These are phyloP conservation scores for Lasioglossum vierecki DNA, from an alignment of 2,888 invertebrate genomes.

Conservation along the genomic window DNA sequence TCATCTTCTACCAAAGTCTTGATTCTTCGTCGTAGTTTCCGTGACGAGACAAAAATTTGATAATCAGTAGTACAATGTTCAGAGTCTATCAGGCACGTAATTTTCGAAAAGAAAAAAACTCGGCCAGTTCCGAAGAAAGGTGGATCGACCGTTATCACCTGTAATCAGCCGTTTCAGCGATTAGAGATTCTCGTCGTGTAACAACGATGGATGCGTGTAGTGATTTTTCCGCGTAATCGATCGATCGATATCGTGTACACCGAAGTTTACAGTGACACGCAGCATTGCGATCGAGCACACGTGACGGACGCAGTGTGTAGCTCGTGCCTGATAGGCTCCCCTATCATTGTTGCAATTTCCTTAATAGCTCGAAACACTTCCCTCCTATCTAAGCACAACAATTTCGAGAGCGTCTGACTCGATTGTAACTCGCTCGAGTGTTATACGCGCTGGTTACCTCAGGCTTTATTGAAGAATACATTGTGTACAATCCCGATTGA, in stretches of 20 bases:
- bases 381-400: background rate
- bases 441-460: background rate
- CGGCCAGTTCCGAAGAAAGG: background rate
- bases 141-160: background rate
- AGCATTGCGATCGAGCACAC: background rate
- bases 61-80: background rate
- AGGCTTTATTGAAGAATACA: background rate
- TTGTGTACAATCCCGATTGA: too few relatives aligned
- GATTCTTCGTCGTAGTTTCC: background rate
- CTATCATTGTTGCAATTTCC: slow-evolving; percentile 1
- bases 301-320: background rate
- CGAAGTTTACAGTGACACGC: background rate
- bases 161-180: background rate
- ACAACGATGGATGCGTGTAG: background rate
- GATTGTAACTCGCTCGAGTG: background rate
- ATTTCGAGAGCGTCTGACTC: background rate
- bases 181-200: background rate
- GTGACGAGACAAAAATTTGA: background rate
- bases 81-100: background rate
- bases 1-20: background rate
- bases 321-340: background rate
- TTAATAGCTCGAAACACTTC: background rate
- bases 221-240: background rate
- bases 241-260: background rate
- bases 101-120: background rate